phyloP scores from a whole-genome alignment of 2,113 vertebrate species.

The Macrotus californicus region DNA sequence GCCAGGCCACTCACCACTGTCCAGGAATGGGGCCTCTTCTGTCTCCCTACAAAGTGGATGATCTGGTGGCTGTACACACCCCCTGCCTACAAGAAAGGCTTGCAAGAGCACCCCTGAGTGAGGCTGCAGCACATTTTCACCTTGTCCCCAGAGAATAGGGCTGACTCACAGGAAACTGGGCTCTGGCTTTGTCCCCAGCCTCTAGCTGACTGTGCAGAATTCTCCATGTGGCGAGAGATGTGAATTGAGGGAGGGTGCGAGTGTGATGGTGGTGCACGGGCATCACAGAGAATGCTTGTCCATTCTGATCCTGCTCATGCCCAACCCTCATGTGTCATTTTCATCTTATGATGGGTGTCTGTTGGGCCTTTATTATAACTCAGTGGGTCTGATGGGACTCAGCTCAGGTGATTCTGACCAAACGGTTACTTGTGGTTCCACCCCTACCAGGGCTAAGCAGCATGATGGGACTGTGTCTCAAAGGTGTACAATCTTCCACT shows the following conservation, averaged over 20 bases:
- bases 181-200: background rate
- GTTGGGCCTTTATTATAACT: background rate
- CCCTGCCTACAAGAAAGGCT: background rate
- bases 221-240: background rate
- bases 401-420: background rate
- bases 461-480: background rate
- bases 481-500: background rate
- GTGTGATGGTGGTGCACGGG: rapidly evolving
- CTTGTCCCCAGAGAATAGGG: background rate
- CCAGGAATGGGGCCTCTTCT: rapidly evolving
- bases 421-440: background rate
- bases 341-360: too few relatives aligned
- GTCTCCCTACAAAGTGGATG: background rate
- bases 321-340: background rate
- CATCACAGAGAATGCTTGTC: rapidly evolving
- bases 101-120: background rate
- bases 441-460: background rate
- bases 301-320: background rate
- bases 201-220: rapidly evolving
- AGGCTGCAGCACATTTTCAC: background rate
- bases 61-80: too few relatives aligned
- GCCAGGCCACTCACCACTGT: background rate
- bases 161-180: background rate
- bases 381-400: background rate
- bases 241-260: too few relatives aligned